Evolutionary conservation across 2,797 vertebrate species (phyloP).

Genomic region (Neosalanx taihuensis): DNA sequence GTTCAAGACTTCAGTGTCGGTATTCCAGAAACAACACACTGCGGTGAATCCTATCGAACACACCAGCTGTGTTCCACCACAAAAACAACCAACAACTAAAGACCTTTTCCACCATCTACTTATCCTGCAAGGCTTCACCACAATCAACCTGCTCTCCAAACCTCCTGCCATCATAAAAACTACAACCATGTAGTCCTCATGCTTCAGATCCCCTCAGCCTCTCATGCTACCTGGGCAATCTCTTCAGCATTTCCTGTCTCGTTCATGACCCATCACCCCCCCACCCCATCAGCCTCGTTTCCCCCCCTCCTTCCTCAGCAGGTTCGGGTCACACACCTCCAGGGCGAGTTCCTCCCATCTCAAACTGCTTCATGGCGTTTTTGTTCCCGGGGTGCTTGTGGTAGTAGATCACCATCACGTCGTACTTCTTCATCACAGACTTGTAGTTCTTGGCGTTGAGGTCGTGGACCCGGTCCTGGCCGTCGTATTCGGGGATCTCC

Average conservation of each 20-base stretch:
- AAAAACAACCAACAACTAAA: too few relatives aligned
- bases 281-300: background rate
- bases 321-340: conserved; percentile 77
- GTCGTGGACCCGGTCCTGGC: conserved; percentile 82
- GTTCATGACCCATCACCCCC: background rate
- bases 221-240: background rate
- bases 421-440: conserved; percentile 84
- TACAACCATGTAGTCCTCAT: too few relatives aligned
- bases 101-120: too few relatives aligned
- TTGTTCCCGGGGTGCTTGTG: conserved; percentile 80
- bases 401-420: conserved; percentile 88
- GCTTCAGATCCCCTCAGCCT: too few relatives aligned
- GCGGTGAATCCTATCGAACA: too few relatives aligned
- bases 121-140: background rate
- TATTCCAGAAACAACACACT: too few relatives aligned
- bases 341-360: conserved; percentile 86
- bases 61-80: too few relatives aligned
- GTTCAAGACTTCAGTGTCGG: too few relatives aligned
- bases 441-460: conserved; percentile 85
- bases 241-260: background rate
- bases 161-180: background rate
- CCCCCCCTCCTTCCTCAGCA: conserved; percentile 22
- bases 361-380: conserved; percentile 78
- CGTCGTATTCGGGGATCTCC: conserved; percentile 84
- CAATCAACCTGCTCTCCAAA: background rate